Base-by-base conservation (phyloP, 2,113 vertebrate species). In the Phalacrocorax aristotelis region DNA sequence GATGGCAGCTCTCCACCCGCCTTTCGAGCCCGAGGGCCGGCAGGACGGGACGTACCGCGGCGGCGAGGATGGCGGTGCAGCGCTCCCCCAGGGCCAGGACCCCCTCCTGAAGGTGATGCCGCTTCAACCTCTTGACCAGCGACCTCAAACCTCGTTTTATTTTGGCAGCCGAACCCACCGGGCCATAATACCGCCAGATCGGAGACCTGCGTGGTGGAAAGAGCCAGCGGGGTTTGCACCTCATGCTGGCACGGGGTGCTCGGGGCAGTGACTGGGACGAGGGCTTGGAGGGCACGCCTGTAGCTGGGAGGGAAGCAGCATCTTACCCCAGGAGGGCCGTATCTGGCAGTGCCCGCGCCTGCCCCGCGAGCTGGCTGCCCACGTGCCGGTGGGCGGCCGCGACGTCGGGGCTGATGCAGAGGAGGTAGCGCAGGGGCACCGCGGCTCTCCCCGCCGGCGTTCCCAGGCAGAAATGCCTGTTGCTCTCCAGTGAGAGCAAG, bases 61-160 rank as follows among this genome's bases (percentile, higher is more conserved):
- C 98, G 4, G 98, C 97, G 18, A 99, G 98, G 95, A 99, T 48
- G 77, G 97, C 94, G 11, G 99, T 99, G 98, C 98, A 97, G 95
- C 93, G 98, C 98, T 99, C 99, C 54, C 97, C 98, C 87, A 99
- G 98, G 85, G 97, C 98, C 97, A 99, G 98, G 75, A 99, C 96
- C 49, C 99, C 98, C 70, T 99, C 98, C 82, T 98, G 98, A 2
- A 99, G 97, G 65, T 65, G 96, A 87, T 99, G 98, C 90, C 98
- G 98, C 96, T 87, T 98, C 85, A 99, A 76, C 66, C 98, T 98
- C 96, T 98, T 98, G 68, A 97, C 98, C 97, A 99, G 98, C 9
- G 98, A 98, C 95, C 97, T 98, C 96, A 99, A 86, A 83, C 99
- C 99, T 93, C 97, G 98, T 94, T 98, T 98, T 68, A 99, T 97